phyloP scores from a whole-genome alignment of 2,888 invertebrate genomes.

The Hololepta plana region DNA sequence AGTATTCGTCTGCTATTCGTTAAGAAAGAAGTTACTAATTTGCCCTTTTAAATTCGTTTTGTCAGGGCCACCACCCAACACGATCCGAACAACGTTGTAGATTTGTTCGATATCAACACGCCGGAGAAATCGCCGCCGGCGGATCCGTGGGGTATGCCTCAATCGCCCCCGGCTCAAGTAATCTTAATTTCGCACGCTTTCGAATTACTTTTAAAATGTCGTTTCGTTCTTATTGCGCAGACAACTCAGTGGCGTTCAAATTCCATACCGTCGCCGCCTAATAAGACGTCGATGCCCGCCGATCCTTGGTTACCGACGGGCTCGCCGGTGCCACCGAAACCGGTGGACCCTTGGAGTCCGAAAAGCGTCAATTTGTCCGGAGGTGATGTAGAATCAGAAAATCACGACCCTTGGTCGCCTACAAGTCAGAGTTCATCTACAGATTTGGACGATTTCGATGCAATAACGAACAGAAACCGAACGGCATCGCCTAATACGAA shows the following conservation, averaged over 20 bases:
- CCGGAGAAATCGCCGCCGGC: conserved; percentile 27
- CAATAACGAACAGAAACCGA: conserved; percentile 57
- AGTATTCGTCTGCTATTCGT: conserved; percentile 13
- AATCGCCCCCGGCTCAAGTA: conserved; percentile 40
- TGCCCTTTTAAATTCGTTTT: not conserved
- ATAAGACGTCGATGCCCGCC: conserved; percentile 15
- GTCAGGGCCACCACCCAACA: not conserved
- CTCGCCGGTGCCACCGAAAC: too few relatives aligned
- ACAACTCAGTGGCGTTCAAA: not conserved
- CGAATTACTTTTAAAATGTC: not conserved
- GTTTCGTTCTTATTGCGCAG: not conserved
- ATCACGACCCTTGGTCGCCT: too few relatives aligned
- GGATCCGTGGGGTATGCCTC: conserved; percentile 65
- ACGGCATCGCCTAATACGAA: conserved; percentile 17
- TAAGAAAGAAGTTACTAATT: not conserved
- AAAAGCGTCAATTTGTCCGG: too few relatives aligned
- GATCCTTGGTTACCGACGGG: conserved; percentile 34
- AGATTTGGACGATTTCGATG: conserved; percentile 76
- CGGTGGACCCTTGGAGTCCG: too few relatives aligned
- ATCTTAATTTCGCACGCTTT: conserved; percentile 4
- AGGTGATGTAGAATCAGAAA: too few relatives aligned
- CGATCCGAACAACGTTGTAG: not conserved
- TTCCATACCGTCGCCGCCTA: not conserved
- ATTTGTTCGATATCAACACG: conserved; percentile 4
- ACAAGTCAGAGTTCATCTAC: conserved; percentile 33